Evolutionary conservation across 2,113 vertebrate genomes (phyloP).

Genomic region (Arizona elegans): DNA sequence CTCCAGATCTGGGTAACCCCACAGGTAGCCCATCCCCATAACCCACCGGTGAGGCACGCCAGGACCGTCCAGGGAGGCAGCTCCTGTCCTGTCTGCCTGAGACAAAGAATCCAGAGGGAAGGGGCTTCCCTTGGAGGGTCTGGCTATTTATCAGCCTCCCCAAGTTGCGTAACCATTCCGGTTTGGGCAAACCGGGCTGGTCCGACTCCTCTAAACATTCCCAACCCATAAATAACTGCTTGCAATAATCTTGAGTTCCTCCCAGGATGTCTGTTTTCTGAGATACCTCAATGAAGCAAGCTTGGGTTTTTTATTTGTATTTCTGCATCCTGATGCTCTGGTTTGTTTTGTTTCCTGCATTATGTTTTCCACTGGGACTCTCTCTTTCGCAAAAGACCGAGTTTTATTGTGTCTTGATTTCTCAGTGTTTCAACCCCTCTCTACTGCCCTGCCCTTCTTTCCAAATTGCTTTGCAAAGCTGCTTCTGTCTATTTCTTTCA

Average conservation of each 20-base stretch:
- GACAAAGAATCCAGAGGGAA: background rate
- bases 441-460: rapidly evolving
- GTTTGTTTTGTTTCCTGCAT: background rate
- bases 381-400: background rate
- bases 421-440: background rate
- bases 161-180: background rate
- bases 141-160: background rate
- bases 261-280: background rate
- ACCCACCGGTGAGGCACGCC: background rate
- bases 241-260: background rate
- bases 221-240: background rate
- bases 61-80: background rate
- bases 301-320: background rate
- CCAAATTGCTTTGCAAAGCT: background rate
- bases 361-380: background rate
- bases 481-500: background rate
- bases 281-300: background rate
- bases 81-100: background rate
- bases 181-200: background rate
- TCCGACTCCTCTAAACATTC: background rate
- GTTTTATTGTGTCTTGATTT: background rate
- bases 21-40: background rate
- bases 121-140: background rate
- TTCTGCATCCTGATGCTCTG: background rate
- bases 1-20: background rate